These are phyloP conservation scores for Plodia interpunctella DNA, from an alignment of 1,140 invertebrate species.

Conservation along the genomic window DNA sequence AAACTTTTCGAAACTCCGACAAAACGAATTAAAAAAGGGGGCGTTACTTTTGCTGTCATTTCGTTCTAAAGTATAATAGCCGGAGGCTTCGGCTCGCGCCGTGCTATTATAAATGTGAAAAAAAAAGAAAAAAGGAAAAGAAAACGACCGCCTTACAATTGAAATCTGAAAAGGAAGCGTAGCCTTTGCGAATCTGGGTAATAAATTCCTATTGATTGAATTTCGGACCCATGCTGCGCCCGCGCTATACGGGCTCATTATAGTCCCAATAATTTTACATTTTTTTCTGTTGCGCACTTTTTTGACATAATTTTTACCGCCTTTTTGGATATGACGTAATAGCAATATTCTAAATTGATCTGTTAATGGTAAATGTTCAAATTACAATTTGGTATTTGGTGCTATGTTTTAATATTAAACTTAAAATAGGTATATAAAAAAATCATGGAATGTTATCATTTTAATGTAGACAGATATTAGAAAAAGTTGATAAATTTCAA, in stretches of 20 bases:
- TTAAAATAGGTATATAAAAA: no score
- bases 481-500: no score
- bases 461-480: no score
- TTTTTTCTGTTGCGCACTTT: conserved; percentile 28
- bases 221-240: conserved; percentile 72
- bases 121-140: conserved; percentile 30
- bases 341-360: neutral
- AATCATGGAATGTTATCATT: no score
- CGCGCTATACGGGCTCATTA: conserved; percentile 73
- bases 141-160: conserved; percentile 54
- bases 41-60: conserved; percentile 72
- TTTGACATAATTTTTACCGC: neutral
- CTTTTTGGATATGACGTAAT: conserved; percentile 3
- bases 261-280: conserved; percentile 53
- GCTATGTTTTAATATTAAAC: no score
- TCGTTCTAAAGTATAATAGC: conserved; percentile 51
- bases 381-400: neutral
- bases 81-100: conserved; percentile 51
- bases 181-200: conserved; percentile 69
- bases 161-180: conserved; percentile 59
- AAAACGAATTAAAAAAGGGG: conserved; percentile 73
- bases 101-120: conserved; percentile 45
- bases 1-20: conserved; percentile 59
- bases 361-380: neutral
- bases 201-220: conserved; percentile 75